These are phyloP conservation scores for Coccyzus lansbergi DNA, from an alignment of 2,797 vertebrate species.

Conservation along the genomic window DNA sequence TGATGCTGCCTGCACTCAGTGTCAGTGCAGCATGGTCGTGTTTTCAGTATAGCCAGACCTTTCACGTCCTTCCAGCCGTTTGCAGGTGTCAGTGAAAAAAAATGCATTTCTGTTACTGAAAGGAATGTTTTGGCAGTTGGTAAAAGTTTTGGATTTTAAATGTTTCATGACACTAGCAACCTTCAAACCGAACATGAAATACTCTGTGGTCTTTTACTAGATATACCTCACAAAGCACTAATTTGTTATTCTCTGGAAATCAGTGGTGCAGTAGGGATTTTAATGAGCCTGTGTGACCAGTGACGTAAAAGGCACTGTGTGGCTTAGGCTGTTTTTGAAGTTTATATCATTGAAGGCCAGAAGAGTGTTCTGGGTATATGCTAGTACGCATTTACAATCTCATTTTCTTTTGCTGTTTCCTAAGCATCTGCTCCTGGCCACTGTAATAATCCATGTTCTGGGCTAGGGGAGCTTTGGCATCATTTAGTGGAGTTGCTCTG, in stretches of 20 bases:
- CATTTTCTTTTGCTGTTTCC: background rate
- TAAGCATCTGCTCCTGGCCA: background rate
- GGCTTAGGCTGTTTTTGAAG: background rate
- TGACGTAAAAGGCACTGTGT: background rate
- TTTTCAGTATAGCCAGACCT: background rate
- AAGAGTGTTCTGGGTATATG: background rate
- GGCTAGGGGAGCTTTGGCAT: background rate
- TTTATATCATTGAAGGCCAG: background rate
- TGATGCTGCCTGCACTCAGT: background rate
- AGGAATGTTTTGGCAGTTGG: background rate
- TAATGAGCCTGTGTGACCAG: background rate
- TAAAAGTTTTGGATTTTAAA: background rate
- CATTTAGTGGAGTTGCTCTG: background rate
- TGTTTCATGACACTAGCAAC: background rate
- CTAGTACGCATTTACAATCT: background rate
- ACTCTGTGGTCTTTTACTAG: background rate
- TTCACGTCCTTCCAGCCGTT: background rate
- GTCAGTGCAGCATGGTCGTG: background rate
- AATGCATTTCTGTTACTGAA: background rate
- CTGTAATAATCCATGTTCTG: background rate
- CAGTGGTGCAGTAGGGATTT: background rate
- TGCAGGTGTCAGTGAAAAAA: background rate
- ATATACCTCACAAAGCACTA: background rate
- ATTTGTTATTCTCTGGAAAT: background rate
- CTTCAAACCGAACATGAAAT: background rate